Base-by-base conservation (phyloP, 2,888 invertebrate genomes). In the Ophraella communa region DNA sequence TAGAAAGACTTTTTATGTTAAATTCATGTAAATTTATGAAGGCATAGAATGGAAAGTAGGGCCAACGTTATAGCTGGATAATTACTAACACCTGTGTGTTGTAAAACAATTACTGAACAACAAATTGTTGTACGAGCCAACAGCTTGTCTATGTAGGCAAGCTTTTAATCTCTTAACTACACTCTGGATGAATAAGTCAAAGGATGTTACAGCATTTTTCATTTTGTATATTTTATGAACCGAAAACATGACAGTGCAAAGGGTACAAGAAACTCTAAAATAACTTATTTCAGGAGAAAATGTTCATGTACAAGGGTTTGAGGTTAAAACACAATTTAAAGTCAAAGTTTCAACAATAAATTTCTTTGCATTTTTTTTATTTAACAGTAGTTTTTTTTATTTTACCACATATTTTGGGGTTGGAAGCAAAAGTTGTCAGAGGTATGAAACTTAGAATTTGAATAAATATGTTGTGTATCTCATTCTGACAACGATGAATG, bases 21-120 rank as follows among this genome's bases (percentile, higher is more conserved):
- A 54, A 54, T 64, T 64, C 58, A 64, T 64, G 58, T 54, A 64
- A 64, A 64, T 64, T 64, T 64, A 64, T 57, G 58, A 59, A 17
- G 27, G 47, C 57, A 52, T 59, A 59, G 45, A 58, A 64, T 54
- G 64, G 53, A 64, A 64, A 64, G 58, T 64, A 64, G 42, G 58
- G 58, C 53, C 64, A 54, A 24, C 64, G 54, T 59, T 64, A 64
- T 64, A 64, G 64, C 64, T 64, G 64, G 58, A 64, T 64, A 64
- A 64, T 64, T 59, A 64, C 58, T 51, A 44, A 59, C 64, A 64
- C 64, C 64, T 64, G 64, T 64, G 58, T 35, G 59, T 64, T 64
- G 64, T 64, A 64, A 64, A 64, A 64, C 64, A 64, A 59, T 64
- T 59, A 64, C 64, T 64, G 47, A 64, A 64, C 64, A 64, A 64